Conservation (phyloP, 2,113 vertebrate genomes). For the Oxyruncus cristatus region DNA sequence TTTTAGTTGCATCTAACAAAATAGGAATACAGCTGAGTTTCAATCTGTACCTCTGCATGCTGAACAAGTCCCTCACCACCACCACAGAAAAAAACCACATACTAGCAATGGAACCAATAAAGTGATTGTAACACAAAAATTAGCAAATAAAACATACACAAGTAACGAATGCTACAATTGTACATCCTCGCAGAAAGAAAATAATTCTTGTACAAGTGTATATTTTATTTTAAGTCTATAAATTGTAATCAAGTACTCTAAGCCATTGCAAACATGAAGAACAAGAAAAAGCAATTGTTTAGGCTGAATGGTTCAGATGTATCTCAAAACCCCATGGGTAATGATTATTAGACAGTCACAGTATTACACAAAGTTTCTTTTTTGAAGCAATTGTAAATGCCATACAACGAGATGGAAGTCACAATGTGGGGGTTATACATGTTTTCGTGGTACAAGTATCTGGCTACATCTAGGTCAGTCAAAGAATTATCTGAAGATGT, state of each 20-base stretch:
- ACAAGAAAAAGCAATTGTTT: neutral
- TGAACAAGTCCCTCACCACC: neutral
- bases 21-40: neutral
- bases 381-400: neutral
- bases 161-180: neutral
- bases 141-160: neutral
- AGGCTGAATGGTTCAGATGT: neutral
- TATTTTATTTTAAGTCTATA: neutral
- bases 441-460: neutral
- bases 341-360: neutral
- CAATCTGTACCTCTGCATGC: neutral
- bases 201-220: neutral
- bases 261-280: neutral
- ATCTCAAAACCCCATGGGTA: accelerated
- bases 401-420: neutral
- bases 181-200: neutral
- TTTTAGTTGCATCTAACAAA: neutral
- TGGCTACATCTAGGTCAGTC: neutral
- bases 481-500: neutral
- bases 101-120: neutral
- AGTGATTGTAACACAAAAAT: neutral
- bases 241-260: neutral
- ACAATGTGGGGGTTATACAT: neutral
- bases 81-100: too few relatives aligned
- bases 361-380: neutral